These are phyloP conservation scores for Homalodisca vitripennis DNA, from an alignment of 1,140 invertebrate genomes.

Conservation along the genomic window DNA sequence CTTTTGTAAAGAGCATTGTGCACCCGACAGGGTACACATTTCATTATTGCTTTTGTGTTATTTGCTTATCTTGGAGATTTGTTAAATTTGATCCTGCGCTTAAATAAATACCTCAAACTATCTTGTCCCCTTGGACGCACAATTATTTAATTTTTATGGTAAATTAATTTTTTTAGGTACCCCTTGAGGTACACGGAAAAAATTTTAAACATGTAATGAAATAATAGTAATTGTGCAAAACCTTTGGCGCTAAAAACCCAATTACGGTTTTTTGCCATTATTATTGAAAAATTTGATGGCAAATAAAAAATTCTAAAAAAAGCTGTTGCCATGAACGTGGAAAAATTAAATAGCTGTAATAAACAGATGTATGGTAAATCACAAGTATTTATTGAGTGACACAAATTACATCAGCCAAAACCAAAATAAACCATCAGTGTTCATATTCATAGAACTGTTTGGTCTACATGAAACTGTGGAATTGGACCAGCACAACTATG, in stretches of 20 bases:
- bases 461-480: constrained; percentile 1
- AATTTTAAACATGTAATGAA: not conserved
- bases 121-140: no score
- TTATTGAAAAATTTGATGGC: no score
- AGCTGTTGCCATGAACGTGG: not conserved
- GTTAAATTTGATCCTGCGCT: no score
- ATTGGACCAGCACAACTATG: not conserved
- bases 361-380: not conserved
- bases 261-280: no score
- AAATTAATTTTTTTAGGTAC: no score
- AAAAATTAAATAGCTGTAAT: not conserved
- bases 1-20: no score
- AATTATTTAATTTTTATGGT: no score
- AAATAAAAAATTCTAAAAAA: not conserved
- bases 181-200: no score
- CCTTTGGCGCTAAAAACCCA: not conserved
- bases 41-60: not conserved
- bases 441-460: not conserved
- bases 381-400: not conserved
- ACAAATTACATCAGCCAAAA: not conserved
- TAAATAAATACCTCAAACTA: no score
- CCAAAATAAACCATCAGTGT: not conserved
- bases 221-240: not conserved
- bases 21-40: not conserved
- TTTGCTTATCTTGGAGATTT: no score